These are phyloP conservation scores for Eucera pruinosa DNA, from an alignment of 2,888 invertebrate genomes.

Conservation along the genomic window DNA sequence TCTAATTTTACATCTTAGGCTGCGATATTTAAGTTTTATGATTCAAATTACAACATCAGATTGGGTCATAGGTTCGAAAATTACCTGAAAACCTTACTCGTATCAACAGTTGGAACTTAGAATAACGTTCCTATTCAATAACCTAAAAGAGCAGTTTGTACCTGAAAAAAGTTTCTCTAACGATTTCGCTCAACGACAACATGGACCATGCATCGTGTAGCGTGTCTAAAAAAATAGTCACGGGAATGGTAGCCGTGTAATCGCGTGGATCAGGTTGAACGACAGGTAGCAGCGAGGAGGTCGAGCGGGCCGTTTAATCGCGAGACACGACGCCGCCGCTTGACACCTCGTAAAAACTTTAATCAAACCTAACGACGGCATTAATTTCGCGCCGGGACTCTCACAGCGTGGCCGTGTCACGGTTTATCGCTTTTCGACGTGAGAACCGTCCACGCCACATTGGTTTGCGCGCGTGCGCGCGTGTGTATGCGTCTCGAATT, in stretches of 20 bases:
- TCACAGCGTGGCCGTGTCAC: conserved; percentile 48
- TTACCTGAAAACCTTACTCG: too few species aligned
- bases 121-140: too few species aligned
- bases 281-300: conserved; percentile 33
- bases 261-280: conserved; percentile 46
- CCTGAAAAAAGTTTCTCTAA: not conserved
- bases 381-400: conserved; percentile 58
- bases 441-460: conserved; percentile 51
- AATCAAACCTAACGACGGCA: conserved; percentile 74
- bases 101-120: too few species aligned
- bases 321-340: conserved; percentile 67
- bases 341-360: conserved; percentile 78
- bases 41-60: too few species aligned
- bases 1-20: too few species aligned
- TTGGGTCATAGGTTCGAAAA: too few species aligned
- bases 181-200: not conserved
- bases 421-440: conserved; percentile 67
- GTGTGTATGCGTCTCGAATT: conserved; percentile 44
- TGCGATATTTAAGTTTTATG: too few species aligned
- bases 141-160: not conserved
- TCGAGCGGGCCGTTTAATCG: conserved; percentile 70
- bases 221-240: conserved; percentile 6
- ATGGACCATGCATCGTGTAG: not conserved
- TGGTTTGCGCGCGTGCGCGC: not conserved
- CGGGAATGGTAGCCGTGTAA: conserved; percentile 14